phyloP scores from a whole-genome alignment of 2,888 invertebrate genomes.

The Caenorhabditis sp. region DNA sequence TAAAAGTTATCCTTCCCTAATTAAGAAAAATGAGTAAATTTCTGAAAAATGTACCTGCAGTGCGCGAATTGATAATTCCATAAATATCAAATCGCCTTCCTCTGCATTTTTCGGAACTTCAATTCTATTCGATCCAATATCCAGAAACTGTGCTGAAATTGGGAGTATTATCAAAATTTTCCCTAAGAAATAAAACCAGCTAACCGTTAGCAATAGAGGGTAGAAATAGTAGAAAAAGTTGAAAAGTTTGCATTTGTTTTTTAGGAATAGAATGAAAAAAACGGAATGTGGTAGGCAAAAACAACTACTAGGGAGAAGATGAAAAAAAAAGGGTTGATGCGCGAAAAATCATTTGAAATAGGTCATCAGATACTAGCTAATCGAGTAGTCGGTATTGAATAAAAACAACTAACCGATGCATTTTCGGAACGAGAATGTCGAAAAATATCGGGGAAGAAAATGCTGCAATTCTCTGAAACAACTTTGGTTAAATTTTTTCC shows the following conservation, averaged over 20 bases:
- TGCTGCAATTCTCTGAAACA: too few relatives aligned
- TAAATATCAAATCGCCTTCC: background rate
- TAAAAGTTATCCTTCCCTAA: background rate
- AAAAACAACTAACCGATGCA: background rate
- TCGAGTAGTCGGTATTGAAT: constrained; percentile 9
- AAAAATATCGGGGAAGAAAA: background rate
- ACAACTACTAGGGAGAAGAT: background rate
- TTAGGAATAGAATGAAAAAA: background rate
- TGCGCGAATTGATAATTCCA: background rate
- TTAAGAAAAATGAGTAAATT: background rate
- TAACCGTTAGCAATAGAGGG: background rate
- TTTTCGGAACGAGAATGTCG: background rate
- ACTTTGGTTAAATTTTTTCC: too few relatives aligned
- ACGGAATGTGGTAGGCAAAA: background rate
- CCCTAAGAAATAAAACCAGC: background rate
- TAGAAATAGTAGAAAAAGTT: background rate
- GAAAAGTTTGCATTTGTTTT: constrained; percentile 8
- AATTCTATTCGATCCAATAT: background rate
- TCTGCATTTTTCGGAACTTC: background rate
- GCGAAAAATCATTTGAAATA: constrained; percentile 36
- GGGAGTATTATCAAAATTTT: background rate
- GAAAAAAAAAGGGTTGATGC: background rate
- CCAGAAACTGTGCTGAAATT: background rate
- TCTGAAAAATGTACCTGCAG: background rate
- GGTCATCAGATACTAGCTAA: constrained; percentile 46